Evolutionary conservation across 2,113 vertebrate species (phyloP).

Genomic region (Syngnathus typhle): DNA sequence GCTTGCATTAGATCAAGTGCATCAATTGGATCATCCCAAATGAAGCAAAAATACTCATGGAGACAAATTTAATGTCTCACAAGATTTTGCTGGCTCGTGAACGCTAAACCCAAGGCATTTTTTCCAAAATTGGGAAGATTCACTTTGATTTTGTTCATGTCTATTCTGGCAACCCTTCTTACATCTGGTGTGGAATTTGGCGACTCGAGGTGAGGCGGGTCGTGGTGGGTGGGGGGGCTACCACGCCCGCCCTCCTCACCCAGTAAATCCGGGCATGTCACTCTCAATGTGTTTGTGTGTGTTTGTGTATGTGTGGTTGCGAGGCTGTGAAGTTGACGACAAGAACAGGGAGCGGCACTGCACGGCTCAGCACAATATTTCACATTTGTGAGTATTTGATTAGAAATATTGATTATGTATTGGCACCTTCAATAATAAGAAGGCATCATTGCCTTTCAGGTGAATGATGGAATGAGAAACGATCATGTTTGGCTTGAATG

Average conservation of each 20-base stretch:
- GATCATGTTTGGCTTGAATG: neutral
- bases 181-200: constrained; percentile 62
- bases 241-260: constrained; percentile 32
- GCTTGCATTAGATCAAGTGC: too few species aligned
- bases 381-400: neutral
- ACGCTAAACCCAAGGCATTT: too few species aligned
- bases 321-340: neutral
- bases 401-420: neutral
- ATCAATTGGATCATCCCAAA: too few species aligned
- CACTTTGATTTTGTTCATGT: neutral
- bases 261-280: constrained; percentile 12
- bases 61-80: too few species aligned
- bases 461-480: neutral
- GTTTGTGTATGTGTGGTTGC: neutral
- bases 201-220: constrained; percentile 40
- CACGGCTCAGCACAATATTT: neutral
- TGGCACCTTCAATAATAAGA: neutral
- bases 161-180: constrained; percentile 19
- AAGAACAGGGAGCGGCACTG: neutral
- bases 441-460: neutral
- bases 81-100: too few species aligned
- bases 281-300: neutral
- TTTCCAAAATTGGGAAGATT: neutral
- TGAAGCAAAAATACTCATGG: too few species aligned
- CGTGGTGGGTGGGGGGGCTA: neutral